phyloP scores from a whole-genome alignment of 2,797 vertebrate genomes.

The Acanthiza pusilla region DNA sequence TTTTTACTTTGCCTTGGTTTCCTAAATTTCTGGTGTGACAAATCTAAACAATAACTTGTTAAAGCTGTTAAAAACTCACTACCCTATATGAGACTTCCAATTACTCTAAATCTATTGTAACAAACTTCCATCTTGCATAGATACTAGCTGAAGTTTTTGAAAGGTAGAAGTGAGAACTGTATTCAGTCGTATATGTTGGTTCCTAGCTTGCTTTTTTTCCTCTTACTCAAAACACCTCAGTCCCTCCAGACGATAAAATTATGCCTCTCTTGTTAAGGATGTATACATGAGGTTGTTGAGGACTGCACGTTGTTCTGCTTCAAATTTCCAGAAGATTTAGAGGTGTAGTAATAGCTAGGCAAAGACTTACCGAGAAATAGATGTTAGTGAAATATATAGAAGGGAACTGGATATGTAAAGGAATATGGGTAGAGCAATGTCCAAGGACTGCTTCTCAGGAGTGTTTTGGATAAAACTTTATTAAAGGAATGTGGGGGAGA shows the following conservation, averaged over 20 bases:
- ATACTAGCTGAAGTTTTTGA: not conserved
- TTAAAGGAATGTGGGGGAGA: accelerated
- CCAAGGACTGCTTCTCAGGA: not conserved
- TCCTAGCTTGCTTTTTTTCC: not conserved
- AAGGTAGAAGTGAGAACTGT: not conserved
- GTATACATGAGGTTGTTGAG: not conserved
- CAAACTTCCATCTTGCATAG: not conserved
- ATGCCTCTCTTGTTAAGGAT: not conserved
- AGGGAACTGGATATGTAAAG: not conserved
- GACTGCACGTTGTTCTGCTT: not conserved
- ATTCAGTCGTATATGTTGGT: not conserved
- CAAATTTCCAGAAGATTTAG: not conserved
- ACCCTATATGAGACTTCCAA: not conserved
- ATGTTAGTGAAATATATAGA: not conserved
- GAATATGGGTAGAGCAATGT: not conserved
- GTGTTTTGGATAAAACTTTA: not conserved
- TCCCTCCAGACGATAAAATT: not conserved
- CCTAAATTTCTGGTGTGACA: not conserved
- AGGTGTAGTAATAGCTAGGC: not conserved
- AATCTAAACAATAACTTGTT: not conserved
- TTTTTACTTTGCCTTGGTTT: slow-evolving; percentile 42
- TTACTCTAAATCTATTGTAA: not conserved
- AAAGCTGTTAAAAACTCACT: not conserved
- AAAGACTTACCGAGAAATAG: not conserved
- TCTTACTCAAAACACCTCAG: not conserved